Base-by-base conservation (phyloP, 53 echinoderm and acorn worm species). In the Patiria pectinifera region DNA sequence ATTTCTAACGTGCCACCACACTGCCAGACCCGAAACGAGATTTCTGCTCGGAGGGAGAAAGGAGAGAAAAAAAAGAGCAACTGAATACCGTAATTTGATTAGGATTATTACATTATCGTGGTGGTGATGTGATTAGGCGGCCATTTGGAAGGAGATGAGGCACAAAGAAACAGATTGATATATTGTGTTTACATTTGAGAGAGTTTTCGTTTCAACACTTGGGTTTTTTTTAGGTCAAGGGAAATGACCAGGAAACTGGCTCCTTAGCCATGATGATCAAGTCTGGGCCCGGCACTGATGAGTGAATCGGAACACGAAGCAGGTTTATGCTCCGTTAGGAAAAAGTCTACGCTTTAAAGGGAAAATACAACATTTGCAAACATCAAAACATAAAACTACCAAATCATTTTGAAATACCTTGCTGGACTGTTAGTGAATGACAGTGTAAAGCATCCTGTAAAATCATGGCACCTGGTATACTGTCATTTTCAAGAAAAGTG, bases 1-100 rank as follows among this genome's bases (percentile, higher is more conserved):
- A 97, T 97, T 93, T 97, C 97, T 22, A 97, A 91, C 76, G 92
- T 96, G 4, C 97, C 97, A 5, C 97, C 97, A 83, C 97, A 97
- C 89, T 97, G 97, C 97, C 97, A 97, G 45, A 95, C 97, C 47
- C 97, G 89, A 74, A 97, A 97, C 22, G 97, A 97, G 81, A 97
- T 96, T 93, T 97, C 97, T 97, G 93, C 47, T 15, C 22, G 48
- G 87, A 35, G 35, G 35, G 16, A 59, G 46, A 72, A 48, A 75
- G 58, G 76, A 16, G 76, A 78, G 45, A 88, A 53, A 91, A 91
- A 24, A 62, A 71, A 22, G 19, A 23, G 10, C 15, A 58, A 7
- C 6, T 63, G 69, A 66, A 24, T 81, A 22, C 43, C 1, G 48
- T 86, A 78, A 88, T 77, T 60, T 81, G 70, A 90, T 90, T 90